Evolutionary conservation across 2,888 invertebrate genomes (phyloP), one percentile per base, ranked within the genome.

Genomic region (Lasius platythorax): DNA sequence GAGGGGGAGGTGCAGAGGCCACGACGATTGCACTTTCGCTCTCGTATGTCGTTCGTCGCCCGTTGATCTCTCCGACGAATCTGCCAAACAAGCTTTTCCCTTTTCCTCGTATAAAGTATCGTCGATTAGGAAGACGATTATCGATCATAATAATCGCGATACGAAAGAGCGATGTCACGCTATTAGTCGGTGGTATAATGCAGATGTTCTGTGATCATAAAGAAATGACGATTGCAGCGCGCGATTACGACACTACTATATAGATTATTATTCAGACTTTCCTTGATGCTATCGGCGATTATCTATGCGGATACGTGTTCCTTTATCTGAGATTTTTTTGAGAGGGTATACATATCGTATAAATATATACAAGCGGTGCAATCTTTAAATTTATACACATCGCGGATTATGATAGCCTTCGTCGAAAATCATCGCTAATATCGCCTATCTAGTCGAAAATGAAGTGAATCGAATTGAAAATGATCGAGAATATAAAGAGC

Each of bases 11-110:
- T 63, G 68, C 61, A 73, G 73, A 18, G 79, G 73, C 79, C 37
- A 83, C 66, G 73, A 58, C 83, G 85, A 86, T 85, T 88, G 87
- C 86, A 90, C 89, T 90, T 89, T 90, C 85, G 87, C 79, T 87
- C 79, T 83, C n/a, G 53, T n/a, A 83, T 87, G 85, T 86, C 88
- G 58, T 66, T 85, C 72, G 82, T 72, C 72, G 79, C 76, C 85
- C 79, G 84, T 66, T 66, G 86, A 74, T 88, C 43, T 73, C 67
- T 70, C 74, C 76, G 81, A 74, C 78, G 74, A 70, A 75, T 85
- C 85, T 87, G 84, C 73, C 85, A 83, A 89, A 89, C 64, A 84
- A 50, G 58, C 66, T 33, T 9, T 82, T 40, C 28, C 46, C 56
- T 58, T 43, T 61, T 58, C 72, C 70, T 79, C 58, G 2, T 72